Base-by-base conservation (phyloP, 2,888 invertebrate species). In the Trachelus stipa region DNA sequence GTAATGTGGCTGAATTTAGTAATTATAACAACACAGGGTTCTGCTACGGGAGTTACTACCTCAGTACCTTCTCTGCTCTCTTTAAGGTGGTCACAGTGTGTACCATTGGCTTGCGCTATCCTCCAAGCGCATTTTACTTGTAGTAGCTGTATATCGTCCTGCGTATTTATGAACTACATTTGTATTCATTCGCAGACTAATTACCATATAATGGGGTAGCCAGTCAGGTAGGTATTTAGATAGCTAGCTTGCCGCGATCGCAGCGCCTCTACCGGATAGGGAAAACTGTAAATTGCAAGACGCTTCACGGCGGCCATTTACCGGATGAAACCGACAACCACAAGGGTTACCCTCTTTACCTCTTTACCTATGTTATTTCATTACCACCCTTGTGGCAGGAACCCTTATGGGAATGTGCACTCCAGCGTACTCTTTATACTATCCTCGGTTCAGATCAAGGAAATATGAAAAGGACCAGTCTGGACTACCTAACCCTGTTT, bases 131-230 rank as follows among this genome's bases (percentile, higher is more conserved):
- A 31, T 33, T 71, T 12, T 71, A 71, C 71, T 3, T 12, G 30
- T 3, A 33, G 3, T 23, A 3, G 71, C 12, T 31, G 12, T 23
- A 15, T 0, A 12, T 71, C 15, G 31, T 12, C 1, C 12, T 15
- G 71, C 71, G 71, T 82, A 83, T 85, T 85, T 85, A 83, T 83
- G 82, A 80, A 79, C 73, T 78, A 79, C 84, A 85, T 86, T 85
- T 81, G 84, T 87, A 87, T 85, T 85, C 84, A 86, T 87, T 85
- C 79, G 79, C 77, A 80, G 76, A 81, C 83, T 86, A 86, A 87
- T 86, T 85, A 86, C 80, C 84, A 82, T 83, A 82, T 85, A 83
- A 84, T 82, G 81, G 81, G 79, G 80, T 69, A 33, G 31, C 12
- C 12, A 69, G 69, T 12, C 30, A 30, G 69, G 23, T 23, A 23